Conservation (phyloP, 1,140 invertebrate species). For the Callitettix versicolor region DNA sequence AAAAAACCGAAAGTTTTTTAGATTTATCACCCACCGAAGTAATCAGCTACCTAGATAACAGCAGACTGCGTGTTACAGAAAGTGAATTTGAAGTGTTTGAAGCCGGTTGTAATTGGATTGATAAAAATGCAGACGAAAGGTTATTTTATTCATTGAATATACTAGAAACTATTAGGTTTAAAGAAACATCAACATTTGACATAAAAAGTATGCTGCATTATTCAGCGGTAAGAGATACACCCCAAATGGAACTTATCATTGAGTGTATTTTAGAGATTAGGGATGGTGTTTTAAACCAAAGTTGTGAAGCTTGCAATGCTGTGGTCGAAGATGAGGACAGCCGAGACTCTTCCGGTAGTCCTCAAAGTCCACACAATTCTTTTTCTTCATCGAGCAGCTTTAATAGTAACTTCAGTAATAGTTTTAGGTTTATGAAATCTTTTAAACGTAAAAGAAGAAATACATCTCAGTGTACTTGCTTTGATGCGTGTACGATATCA, state of each 20-base stretch:
- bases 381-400: background rate
- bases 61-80: constrained; percentile 16
- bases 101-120: constrained; percentile 33
- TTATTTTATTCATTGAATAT: constrained; percentile 28
- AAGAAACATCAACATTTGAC: constrained; percentile 17
- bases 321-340: background rate
- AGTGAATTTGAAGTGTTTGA: constrained; percentile 36
- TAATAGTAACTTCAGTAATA: no score
- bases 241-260: constrained; percentile 17
- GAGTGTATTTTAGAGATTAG: constrained; percentile 21
- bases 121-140: constrained; percentile 32
- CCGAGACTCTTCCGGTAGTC: constrained; percentile 1
- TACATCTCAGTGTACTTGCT: constrained; percentile 9
- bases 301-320: constrained; percentile 12
- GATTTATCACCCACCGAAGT: constrained; percentile 28
- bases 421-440: constrained; percentile 1
- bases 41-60: constrained; percentile 17
- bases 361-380: background rate
- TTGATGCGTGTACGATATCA: constrained; percentile 4
- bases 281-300: constrained; percentile 7
- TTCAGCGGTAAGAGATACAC: constrained; percentile 18
- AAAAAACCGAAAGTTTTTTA: constrained; percentile 32
- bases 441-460: constrained; percentile 8
- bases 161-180: constrained; percentile 30
- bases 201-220: constrained; percentile 23